Percentiles rank a stretch among this genome's conserved stretches.
Conservation (phyloP, 1,140 invertebrate species). For the Aporrectodea caliginosa region DNA sequence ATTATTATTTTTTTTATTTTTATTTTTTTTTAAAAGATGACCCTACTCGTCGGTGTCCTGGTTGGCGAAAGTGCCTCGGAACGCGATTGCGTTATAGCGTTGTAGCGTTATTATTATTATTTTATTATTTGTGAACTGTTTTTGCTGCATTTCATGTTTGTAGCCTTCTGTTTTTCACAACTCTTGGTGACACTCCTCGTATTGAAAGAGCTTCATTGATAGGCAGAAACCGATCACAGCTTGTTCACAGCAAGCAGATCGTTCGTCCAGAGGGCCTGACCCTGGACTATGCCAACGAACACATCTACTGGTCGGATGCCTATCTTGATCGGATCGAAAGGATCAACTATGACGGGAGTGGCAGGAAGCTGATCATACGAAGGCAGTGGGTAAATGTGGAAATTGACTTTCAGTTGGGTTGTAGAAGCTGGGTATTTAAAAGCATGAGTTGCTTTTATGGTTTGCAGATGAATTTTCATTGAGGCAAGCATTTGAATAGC, state of each 20-base stretch:
- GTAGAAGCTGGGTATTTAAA: conserved; percentile 60
- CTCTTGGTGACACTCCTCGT: conserved; percentile 78
- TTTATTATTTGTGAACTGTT: too few relatives aligned
- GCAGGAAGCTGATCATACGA: conserved; percentile 65
- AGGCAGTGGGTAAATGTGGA: conserved; percentile 68
- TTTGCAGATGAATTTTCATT: too few relatives aligned
- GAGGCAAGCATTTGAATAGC: too few relatives aligned
- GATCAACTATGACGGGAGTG: conserved; percentile 79
- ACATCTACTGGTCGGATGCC: conserved; percentile 63
- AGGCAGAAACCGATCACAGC: conserved; percentile 66
- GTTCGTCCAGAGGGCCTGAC: conserved; percentile 83
- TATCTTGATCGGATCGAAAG: conserved; percentile 86
- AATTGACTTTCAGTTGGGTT: conserved; percentile 58
- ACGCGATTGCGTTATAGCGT: too few relatives aligned
- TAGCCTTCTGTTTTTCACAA: conserved; percentile 44
- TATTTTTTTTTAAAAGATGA: too few relatives aligned
- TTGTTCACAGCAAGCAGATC: conserved; percentile 85
- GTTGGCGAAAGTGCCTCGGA: too few relatives aligned
- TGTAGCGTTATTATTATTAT: too few relatives aligned
- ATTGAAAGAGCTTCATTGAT: conserved; percentile 87
- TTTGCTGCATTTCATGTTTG: too few relatives aligned
- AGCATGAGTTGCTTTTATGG: too few relatives aligned
- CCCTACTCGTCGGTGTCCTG: too few relatives aligned
- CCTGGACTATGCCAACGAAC: conserved; percentile 67
- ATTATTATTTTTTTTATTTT: too few relatives aligned